phyloP scores from a whole-genome alignment of 2,797 vertebrate genomes.

The Halcyon chelicuti region DNA sequence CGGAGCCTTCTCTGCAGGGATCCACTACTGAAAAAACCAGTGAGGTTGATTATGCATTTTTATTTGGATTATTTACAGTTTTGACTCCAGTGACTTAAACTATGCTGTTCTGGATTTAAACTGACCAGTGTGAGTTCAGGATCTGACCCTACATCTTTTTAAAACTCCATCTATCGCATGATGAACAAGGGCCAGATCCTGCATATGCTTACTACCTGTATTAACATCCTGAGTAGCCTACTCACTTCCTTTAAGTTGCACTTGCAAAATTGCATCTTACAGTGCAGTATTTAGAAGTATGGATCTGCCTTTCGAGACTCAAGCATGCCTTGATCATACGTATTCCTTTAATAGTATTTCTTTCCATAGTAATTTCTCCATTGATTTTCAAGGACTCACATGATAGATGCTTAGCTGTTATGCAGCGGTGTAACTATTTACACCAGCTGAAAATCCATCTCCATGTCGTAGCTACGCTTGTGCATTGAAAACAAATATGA shows the following conservation, averaged over 20 bases:
- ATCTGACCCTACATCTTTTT: background rate
- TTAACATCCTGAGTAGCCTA: background rate
- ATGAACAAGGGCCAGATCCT: background rate
- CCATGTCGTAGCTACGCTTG: background rate
- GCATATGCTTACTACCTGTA: background rate
- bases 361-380: background rate
- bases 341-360: background rate
- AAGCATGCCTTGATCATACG: rapidly evolving
- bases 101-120: background rate
- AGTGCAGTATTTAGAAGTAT: background rate
- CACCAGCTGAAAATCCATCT: background rate
- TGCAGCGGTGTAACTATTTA: background rate
- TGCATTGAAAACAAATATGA: background rate
- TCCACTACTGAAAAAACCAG: background rate
- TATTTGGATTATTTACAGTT: background rate
- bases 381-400: background rate
- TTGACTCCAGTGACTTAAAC: background rate
- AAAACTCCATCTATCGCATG: background rate
- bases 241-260: background rate
- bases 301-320: background rate
- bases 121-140: background rate
- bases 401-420: background rate
- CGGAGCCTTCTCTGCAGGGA: constrained; percentile 33
- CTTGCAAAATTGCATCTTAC: background rate
- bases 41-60: background rate